phyloP scores from a whole-genome alignment of 2,113 vertebrate genomes.

The Diglossa brunneiventris region DNA sequence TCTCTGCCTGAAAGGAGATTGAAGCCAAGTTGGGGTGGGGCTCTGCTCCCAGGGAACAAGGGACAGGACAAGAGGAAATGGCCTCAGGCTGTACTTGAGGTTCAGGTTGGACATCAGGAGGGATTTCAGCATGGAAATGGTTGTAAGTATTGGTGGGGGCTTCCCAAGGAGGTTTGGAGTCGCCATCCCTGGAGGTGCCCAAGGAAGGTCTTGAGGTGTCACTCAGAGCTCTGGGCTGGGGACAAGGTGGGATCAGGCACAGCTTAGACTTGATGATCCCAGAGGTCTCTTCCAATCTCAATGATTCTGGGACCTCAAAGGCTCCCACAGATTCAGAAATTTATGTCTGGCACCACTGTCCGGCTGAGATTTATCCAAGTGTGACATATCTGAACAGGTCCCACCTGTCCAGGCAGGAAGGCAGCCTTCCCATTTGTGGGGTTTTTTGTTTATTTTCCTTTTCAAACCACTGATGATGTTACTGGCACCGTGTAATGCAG shows the following conservation, averaged over 20 bases:
- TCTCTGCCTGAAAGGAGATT: background rate
- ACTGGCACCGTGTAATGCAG: background rate
- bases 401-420: background rate
- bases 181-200: background rate
- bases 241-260: accelerated
- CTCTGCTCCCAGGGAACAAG: background rate
- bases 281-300: background rate
- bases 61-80: background rate
- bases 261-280: accelerated
- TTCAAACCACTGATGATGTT: background rate
- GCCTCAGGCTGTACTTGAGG: background rate
- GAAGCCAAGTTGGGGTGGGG: background rate
- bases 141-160: accelerated
- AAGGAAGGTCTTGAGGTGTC: accelerated
- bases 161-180: background rate
- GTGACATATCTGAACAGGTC: accelerated
- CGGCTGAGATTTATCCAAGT: background rate
- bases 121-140: background rate
- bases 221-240: background rate
- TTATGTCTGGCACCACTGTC: background rate
- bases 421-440: background rate
- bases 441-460: background rate
- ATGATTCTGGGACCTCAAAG: background rate
- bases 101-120: background rate
- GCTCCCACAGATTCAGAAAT: background rate